phyloP scores from a whole-genome alignment of 2,888 invertebrate genomes.

The Lissonota sp. region DNA sequence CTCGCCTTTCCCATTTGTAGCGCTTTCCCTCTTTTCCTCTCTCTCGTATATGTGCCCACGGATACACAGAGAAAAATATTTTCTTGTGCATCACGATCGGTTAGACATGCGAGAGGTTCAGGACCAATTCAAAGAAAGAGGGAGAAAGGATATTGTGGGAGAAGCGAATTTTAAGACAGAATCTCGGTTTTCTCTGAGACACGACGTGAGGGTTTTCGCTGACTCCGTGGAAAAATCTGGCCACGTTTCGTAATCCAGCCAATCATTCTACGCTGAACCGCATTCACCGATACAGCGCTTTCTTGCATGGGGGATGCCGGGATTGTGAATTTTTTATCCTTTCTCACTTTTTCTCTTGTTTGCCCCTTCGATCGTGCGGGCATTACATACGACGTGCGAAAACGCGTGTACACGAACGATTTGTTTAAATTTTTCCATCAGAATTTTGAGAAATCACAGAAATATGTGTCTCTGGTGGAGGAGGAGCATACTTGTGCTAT shows the following conservation, averaged over 20 bases:
- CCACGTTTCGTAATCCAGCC: constrained; percentile 55
- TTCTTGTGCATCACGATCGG: constrained; percentile 37
- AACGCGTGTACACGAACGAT: no score
- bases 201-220: constrained; percentile 29
- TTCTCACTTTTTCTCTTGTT: no score
- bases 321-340: neutral
- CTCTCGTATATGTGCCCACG: constrained; percentile 2
- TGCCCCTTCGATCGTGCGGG: no score
- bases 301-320: neutral
- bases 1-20: constrained; percentile 28
- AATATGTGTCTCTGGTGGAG: neutral
- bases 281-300: neutral
- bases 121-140: neutral
- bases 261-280: constrained; percentile 36
- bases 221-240: constrained; percentile 49
- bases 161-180: constrained; percentile 30
- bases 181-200: constrained; percentile 11
- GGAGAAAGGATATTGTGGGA: constrained; percentile 8
- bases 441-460: neutral
- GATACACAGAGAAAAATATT: constrained; percentile 4
- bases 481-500: neutral
- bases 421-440: no score
- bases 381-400: no score
- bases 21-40: constrained; percentile 26
- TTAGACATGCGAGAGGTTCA: constrained; percentile 27